phyloP scores from a whole-genome alignment of 35 echinoderm and acorn worm genomes.

The Acanthaster planci region DNA sequence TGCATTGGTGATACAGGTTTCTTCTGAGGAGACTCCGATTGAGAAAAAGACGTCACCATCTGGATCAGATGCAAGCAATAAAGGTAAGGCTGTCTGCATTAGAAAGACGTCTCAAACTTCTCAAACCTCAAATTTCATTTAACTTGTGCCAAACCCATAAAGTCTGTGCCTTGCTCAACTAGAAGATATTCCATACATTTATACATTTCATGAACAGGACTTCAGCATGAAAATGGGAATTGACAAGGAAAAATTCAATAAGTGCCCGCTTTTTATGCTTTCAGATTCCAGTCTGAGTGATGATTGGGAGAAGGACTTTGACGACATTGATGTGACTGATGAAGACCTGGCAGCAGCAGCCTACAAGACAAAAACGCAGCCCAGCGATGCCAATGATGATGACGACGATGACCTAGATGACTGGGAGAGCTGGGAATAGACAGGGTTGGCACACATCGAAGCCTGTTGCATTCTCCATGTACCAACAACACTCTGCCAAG shows the following conservation, averaged over 20 bases:
- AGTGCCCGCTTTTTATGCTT: background rate
- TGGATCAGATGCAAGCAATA: conserved; percentile 62
- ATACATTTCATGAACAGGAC: too few relatives aligned
- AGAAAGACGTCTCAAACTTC: too few relatives aligned
- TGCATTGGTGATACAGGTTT: too few relatives aligned
- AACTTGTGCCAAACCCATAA: too few relatives aligned
- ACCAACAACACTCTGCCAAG: too few relatives aligned
- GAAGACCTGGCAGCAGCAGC: conserved; percentile 84
- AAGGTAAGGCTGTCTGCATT: conserved; percentile 26
- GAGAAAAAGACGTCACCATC: conserved; percentile 50
- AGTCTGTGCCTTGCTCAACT: too few relatives aligned
- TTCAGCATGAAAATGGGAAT: too few relatives aligned
- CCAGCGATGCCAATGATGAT: background rate
- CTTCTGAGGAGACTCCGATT: background rate
- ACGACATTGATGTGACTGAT: conserved; percentile 96
- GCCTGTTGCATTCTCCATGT: too few relatives aligned
- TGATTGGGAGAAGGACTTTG: conserved; percentile 99
- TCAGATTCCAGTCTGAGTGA: conserved; percentile 72
- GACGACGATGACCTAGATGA: conserved; percentile 79
- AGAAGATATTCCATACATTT: too few relatives aligned
- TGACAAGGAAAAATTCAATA: too few relatives aligned
- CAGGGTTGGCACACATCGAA: too few relatives aligned
- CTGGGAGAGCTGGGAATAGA: conserved; percentile 97
- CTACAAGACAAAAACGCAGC: conserved; percentile 29
- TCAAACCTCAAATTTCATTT: too few relatives aligned